These are phyloP conservation scores for Lepidurus couesii DNA, from an alignment of 1,140 invertebrate species.

Conservation along the genomic window DNA sequence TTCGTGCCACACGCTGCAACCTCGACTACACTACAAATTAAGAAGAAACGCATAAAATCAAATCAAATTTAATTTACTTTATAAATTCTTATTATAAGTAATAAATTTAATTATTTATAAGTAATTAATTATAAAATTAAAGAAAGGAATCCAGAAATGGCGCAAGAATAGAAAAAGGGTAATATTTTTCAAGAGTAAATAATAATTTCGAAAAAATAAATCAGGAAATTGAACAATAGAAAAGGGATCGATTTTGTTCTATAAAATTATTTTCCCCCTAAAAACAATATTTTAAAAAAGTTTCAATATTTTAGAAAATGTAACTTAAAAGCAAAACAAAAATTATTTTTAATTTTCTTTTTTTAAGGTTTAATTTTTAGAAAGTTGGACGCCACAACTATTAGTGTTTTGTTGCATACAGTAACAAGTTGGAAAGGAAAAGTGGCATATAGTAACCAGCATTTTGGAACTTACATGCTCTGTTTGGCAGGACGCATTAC, in stretches of 20 bases:
- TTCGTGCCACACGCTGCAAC: constrained; percentile 8
- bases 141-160: constrained; percentile 51
- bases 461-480: constrained; percentile 45
- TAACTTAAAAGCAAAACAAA: too few species aligned
- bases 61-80: too few species aligned
- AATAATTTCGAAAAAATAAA: constrained; percentile 60
- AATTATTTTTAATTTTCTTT: too few species aligned
- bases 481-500: constrained; percentile 56
- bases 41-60: constrained; percentile 50
- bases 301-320: too few species aligned
- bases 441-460: neutral
- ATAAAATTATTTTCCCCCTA: too few species aligned
- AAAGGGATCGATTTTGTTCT: constrained; percentile 10
- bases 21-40: neutral
- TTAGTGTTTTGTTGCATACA: too few species aligned
- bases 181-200: constrained; percentile 60
- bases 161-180: constrained; percentile 58
- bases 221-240: constrained; percentile 43
- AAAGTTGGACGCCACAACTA: neutral
- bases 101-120: too few species aligned
- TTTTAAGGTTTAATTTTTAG: neutral
- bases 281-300: too few species aligned
- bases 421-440: neutral
- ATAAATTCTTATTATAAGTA: rapidly evolving
- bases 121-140: too few species aligned